Evolutionary conservation across 2,888 invertebrate species (phyloP), one percentile per base, ranked within the genome.

Genomic region (Neoascia interrupta): DNA sequence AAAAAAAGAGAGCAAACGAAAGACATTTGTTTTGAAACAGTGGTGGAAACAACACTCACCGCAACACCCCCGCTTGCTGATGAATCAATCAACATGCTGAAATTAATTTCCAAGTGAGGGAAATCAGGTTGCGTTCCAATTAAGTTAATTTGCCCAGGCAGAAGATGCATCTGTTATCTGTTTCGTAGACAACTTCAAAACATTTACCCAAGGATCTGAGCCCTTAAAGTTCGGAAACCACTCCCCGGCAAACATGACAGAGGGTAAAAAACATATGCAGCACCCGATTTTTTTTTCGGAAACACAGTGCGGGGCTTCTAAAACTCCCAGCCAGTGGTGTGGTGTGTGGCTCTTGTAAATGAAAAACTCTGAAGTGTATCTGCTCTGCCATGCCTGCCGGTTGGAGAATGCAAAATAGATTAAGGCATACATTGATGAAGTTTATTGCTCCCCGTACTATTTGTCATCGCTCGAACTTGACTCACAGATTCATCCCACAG

Each of bases 71-170:
- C 43, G 56, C n/a, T 70, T 63, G 49, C 5, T 41, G 43, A 34
- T 72, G 72, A 76, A 76, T 76, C 76, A 72, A 64, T 76, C 76
- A 64, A 13, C 72, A 60, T 23, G 15, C n/a, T 53, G 21, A 18
- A 72, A 76, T 76, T 56, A 56, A 41, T 69, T 74, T 60, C 34
- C 18, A 16, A 63, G 51, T 47, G 45, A 49, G 16, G 34, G 31
- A 70, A 75, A 75, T 75, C 61, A 56, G 61, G 54, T 75, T 70
- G 56, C 61, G 47, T 43, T 49, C 49, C 75, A 45, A 75, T 75
- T 61, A 53, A 60, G 28, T 45, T 45, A 6, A 23, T 37, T 34
- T 15, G n/a, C n/a, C 15, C 37, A 15, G 1, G 5, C 41, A 69
- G n/a, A n/a, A n/a, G n/a, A n/a, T n/a, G n/a, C n/a, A n/a, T n/a